These are phyloP conservation scores for Entomobrya multifasciata DNA, from an alignment of 2,888 invertebrate species.

Conservation along the genomic window DNA sequence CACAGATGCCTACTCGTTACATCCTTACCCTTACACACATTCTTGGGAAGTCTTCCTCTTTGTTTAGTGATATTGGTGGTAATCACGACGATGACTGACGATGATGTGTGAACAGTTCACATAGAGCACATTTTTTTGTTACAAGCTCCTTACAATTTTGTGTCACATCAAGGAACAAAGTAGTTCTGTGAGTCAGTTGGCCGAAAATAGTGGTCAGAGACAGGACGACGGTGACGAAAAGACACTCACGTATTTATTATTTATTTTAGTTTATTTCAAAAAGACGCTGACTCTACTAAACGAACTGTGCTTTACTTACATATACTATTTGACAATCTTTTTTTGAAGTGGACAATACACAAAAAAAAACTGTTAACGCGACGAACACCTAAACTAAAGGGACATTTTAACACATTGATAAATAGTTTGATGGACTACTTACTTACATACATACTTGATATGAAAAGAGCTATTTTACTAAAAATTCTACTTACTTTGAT, in stretches of 20 bases:
- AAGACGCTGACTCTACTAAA: neutral
- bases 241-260: neutral
- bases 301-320: too few species aligned
- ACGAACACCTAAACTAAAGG: too few species aligned
- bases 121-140: neutral
- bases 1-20: neutral
- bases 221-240: conserved; percentile 31
- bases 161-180: conserved; percentile 45
- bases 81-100: conserved; percentile 1
- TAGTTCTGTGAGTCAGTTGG: conserved; percentile 47
- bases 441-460: too few species aligned
- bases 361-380: too few species aligned
- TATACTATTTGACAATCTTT: too few species aligned
- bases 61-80: neutral
- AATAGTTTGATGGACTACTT: too few species aligned
- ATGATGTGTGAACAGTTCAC: conserved; percentile 21
- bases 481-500: too few species aligned
- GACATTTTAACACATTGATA: too few species aligned
- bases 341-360: too few species aligned
- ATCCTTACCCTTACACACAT: neutral
- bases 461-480: too few species aligned
- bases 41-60: neutral
- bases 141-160: neutral
- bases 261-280: neutral
- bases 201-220: conserved; percentile 67